These are phyloP conservation scores for Zaprionus obscuricornis DNA, from an alignment of 2,888 invertebrate species.

Conservation along the genomic window DNA sequence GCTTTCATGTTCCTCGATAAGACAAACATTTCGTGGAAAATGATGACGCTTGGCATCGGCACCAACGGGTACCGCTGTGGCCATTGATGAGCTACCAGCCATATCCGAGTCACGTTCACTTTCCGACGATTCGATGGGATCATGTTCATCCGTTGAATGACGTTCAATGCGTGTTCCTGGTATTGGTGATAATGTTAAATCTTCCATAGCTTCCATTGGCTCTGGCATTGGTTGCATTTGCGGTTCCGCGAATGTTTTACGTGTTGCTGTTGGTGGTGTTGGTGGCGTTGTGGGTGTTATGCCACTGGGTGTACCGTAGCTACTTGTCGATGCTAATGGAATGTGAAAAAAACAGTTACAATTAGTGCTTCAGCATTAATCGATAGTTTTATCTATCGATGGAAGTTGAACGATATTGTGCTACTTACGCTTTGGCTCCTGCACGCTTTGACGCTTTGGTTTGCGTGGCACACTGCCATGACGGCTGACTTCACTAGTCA, in stretches of 20 bases:
- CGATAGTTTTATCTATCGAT: not conserved
- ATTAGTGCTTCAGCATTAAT: no score
- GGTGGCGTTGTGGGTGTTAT: slow-evolving; percentile 55
- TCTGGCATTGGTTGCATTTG: not conserved
- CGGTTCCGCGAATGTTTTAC: not conserved
- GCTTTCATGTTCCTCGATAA: slow-evolving; percentile 87
- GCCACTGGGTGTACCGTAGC: not conserved
- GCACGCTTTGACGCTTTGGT: slow-evolving; percentile 70
- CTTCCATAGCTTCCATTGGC: not conserved
- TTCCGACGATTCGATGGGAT: slow-evolving; percentile 86
- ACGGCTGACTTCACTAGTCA: not conserved
- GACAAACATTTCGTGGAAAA: slow-evolving; percentile 85
- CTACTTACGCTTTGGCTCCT: slow-evolving; percentile 57
- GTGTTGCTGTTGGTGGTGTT: slow-evolving; percentile 35
- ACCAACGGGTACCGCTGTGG: slow-evolving; percentile 64
- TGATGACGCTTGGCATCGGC: slow-evolving; percentile 80
- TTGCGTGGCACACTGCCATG: slow-evolving; percentile 63
- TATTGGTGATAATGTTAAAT: slow-evolving; percentile 13
- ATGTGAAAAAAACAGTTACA: no score
- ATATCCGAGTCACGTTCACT: slow-evolving; percentile 89
- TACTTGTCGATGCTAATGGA: not conserved
- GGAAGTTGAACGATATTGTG: not conserved
- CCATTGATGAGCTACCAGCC: slow-evolving; percentile 64
- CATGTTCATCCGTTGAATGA: slow-evolving; percentile 83
- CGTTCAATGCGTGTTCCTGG: slow-evolving; percentile 36